These are phyloP conservation scores for Acrocyrtus sp. DNA, from an alignment of 2,888 invertebrate species.

Conservation along the genomic window DNA sequence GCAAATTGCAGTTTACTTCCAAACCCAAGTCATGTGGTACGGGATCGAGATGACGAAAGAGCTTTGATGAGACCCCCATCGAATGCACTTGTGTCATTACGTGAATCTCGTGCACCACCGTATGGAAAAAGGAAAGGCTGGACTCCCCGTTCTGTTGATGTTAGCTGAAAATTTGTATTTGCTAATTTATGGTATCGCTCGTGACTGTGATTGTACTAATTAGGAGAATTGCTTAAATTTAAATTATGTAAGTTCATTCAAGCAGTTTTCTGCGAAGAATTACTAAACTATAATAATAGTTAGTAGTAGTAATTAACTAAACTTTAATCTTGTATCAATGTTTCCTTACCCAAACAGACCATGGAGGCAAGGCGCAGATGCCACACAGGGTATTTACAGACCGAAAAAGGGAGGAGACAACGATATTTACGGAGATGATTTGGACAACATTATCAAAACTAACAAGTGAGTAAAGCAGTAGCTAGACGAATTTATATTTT, in stretches of 20 bases:
- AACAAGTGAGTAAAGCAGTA: slow-evolving; percentile 76
- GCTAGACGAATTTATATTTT: no score
- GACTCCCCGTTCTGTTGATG: slow-evolving; percentile 85
- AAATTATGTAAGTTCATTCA: slow-evolving; percentile 6
- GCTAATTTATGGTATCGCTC: slow-evolving; percentile 94
- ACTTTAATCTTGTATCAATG: slow-evolving; percentile 6
- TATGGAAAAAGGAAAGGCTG: slow-evolving; percentile 96
- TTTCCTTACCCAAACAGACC: no score
- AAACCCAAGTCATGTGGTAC: slow-evolving; percentile 84
- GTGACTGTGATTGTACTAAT: slow-evolving; percentile 97
- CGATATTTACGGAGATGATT: slow-evolving; percentile 89
- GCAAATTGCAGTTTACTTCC: slow-evolving; percentile 78
- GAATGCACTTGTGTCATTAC: slow-evolving; percentile 74
- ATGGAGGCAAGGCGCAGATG: slow-evolving; percentile 89
- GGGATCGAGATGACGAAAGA: slow-evolving; percentile 88
- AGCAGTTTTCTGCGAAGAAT: no score
- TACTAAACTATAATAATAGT: neutral
- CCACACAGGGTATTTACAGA: slow-evolving; percentile 90
- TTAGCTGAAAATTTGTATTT: no score
- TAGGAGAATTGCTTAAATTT: slow-evolving; percentile 80
- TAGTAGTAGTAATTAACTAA: neutral
- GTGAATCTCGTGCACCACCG: slow-evolving; percentile 87
- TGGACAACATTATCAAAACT: slow-evolving; percentile 88
- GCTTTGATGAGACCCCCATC: slow-evolving; percentile 70
- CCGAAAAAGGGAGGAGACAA: slow-evolving; percentile 88